Base-by-base conservation (phyloP, 2,113 vertebrate species). In the Geococcyx californianus region DNA sequence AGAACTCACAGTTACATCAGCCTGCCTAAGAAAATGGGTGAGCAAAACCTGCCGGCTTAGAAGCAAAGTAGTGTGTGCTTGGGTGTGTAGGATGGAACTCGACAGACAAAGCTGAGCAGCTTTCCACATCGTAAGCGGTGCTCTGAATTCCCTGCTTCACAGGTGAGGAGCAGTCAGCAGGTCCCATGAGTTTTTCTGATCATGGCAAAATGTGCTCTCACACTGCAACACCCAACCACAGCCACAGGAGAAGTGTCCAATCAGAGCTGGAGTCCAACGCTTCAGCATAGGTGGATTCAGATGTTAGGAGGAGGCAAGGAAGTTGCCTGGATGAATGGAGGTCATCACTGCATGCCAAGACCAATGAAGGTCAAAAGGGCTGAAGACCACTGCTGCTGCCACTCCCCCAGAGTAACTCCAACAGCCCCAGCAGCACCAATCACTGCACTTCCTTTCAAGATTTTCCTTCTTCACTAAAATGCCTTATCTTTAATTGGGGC, bases 121-220 rank as follows among this genome's bases (percentile, higher is more conserved):
- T 45, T 62, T 81, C 26, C 34, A 15, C 34, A 40, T 36, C 28
- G 10, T 13, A 70, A 76, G 40, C 45, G n/a, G 34, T 5, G 29
- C 59, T 81, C 45, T 49, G 29, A 55, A 49, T 54, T 70, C 63
- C 49, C 44, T 55, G 38, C 23, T 70, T 20, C 31, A 21, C 40
- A 49, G 47, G 0, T 40, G 29, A 40, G 38, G 52, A 67, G 28
- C 36, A 25, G 38, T 54, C 69, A 16, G 16, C 28, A 5, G 24
- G 8, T 81, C 31, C 44, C 0, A 1, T 1, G 4, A 15, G 16
- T 42, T 67, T 63, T 70, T 42, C 23, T 42, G 0, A 26, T 38
- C 26, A 16, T 25, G 56, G 31, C 51, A 64, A 83, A 79, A 21
- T 0, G 0, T 12, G n/a, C 9, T 59, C n/a, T 38, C 6, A 2